Base-by-base conservation (phyloP, 1,140 invertebrate genomes). In the Drosophila parabipectinata region DNA sequence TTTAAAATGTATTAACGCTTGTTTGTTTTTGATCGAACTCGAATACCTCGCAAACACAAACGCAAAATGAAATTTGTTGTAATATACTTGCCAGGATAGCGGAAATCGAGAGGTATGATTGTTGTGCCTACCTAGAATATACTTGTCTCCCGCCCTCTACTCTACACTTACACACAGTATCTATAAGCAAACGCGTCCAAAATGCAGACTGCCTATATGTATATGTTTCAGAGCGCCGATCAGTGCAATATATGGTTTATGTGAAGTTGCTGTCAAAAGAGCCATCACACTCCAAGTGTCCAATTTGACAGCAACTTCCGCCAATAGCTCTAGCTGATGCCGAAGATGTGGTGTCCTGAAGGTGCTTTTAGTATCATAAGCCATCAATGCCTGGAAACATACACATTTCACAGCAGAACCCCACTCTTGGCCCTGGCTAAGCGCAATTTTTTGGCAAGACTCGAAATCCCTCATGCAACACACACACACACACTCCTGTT, bases 21-120 rank as follows among this genome's bases (percentile, higher is more conserved):
- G 77, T 84, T 84, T 85, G 83, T 87, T 87, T 87, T 87, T 87
- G 78, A 81, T 80, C 69, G 74, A 90, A 90, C 67, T 85, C 77
- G 74, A 89, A 89, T 67, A 76, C 74, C 83, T 73, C 78, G 83
- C 71, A 61, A 83, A 88, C 90, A 75, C 84, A 91, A 83, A 88
- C 90, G 73, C 84, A 91, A 91, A 90, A 91, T 81, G 74, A 80
- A 90, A 85, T 91, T 91, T 91, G 85, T 91, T 91, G 90, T 91
- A 91, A 90, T 84, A 90, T 92, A 81, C 79, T 89, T 92, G 77
- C 77, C 91, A 92, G 91, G 91, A 92, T 92, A 92, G 91, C 90
- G 91, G 91, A 92, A 89, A 90, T 82, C 77, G 81, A 90, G 85
- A 92, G 87, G 82, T 91, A 92, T 92, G 87, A 91, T 77, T 83